These are phyloP conservation scores for Callaeas wilsoni DNA, from an alignment of 2,113 vertebrate species.

Conservation along the genomic window DNA sequence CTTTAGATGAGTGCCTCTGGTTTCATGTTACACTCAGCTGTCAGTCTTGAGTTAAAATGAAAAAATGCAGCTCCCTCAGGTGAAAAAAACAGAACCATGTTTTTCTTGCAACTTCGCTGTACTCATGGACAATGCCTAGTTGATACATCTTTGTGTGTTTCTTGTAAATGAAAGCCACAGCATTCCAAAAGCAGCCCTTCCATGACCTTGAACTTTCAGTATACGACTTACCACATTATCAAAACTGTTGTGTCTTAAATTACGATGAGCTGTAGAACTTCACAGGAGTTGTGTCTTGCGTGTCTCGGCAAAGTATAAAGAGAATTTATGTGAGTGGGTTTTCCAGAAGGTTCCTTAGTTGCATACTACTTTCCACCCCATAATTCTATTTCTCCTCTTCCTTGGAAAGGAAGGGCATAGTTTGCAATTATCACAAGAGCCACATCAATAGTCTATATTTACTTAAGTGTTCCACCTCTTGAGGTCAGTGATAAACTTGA, in stretches of 20 bases:
- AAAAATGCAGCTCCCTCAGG: neutral
- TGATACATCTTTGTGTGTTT: neutral
- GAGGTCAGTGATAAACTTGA: neutral
- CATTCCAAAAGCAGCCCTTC: neutral
- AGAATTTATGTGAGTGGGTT: neutral
- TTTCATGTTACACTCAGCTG: constrained; percentile 35
- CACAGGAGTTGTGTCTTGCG: neutral
- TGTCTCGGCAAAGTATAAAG: neutral
- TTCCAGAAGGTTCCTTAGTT: neutral
- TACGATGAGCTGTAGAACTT: neutral
- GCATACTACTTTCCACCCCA: neutral
- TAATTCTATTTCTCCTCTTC: neutral
- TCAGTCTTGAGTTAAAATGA: constrained; percentile 58
- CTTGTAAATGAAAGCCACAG: neutral
- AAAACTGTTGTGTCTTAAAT: neutral
- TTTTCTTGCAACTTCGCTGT: neutral
- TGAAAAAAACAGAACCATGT: neutral
- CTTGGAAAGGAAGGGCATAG: neutral
- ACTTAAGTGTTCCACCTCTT: neutral
- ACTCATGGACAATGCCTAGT: neutral
- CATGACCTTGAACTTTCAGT: neutral
- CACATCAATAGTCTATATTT: neutral
- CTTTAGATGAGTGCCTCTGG: neutral
- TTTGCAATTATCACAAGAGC: neutral
- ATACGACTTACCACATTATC: neutral